Conservation (phyloP, 2,888 invertebrate genomes). For the Phengaris alcon region DNA sequence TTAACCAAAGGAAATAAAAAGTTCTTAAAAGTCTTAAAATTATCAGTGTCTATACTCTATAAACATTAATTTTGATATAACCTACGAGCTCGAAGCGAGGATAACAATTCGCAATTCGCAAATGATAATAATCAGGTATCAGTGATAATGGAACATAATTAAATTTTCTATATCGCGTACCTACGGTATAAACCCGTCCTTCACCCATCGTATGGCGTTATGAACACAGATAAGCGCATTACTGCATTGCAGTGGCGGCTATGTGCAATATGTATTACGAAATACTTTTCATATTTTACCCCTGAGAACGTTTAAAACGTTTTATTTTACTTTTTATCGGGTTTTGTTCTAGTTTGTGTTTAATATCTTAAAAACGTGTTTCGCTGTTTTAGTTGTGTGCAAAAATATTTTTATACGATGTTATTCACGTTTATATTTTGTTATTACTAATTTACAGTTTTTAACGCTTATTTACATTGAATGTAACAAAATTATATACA, state of each 20-base stretch:
- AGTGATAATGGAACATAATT: background rate
- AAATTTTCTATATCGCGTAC: slow-evolving; percentile 1
- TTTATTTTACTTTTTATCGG: slow-evolving; percentile 32
- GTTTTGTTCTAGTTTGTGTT: slow-evolving; percentile 30
- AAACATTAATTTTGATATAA: background rate
- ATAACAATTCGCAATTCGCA: background rate
- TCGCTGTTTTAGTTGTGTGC: background rate
- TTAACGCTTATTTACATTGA: background rate
- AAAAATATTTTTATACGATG: background rate
- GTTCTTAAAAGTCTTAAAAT: no score
- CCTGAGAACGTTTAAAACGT: slow-evolving; percentile 36
- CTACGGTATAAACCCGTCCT: slow-evolving; percentile 33
- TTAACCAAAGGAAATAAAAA: no score
- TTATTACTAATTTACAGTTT: background rate
- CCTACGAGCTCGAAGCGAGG: background rate
- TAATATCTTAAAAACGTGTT: slow-evolving; percentile 3
- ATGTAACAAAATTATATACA: background rate
- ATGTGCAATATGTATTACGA: slow-evolving; percentile 38
- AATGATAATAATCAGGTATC: background rate
- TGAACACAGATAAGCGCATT: slow-evolving; percentile 38
- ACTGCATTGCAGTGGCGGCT: slow-evolving; percentile 41
- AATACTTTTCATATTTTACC: slow-evolving; percentile 36
- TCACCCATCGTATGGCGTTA: slow-evolving; percentile 34
- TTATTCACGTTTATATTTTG: background rate
- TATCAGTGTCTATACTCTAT: background rate